Percentiles rank a stretch among this genome's conserved stretches.
These are phyloP conservation scores for Aplysia californica DNA, from an alignment of 1,140 invertebrate species.

Conservation along the genomic window DNA sequence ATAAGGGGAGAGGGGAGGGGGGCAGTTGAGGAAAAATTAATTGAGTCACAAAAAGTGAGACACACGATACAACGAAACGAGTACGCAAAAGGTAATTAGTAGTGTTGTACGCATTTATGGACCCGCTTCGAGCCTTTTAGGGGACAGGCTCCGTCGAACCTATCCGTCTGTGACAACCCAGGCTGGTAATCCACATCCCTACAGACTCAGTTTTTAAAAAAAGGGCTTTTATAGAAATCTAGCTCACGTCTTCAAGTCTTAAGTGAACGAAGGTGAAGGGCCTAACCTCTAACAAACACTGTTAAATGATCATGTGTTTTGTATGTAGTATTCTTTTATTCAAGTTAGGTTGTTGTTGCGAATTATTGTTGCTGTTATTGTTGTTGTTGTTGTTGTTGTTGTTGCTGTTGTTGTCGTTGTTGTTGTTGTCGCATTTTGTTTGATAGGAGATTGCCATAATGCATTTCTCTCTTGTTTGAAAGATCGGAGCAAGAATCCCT, in stretches of 20 bases:
- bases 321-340: no score
- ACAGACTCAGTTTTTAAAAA: no score
- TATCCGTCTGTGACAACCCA: no score
- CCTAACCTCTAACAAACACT: no score
- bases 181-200: no score
- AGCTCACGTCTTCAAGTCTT: no score
- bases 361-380: neutral
- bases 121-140: neutral
- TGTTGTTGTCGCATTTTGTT: neutral
- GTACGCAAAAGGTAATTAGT: neutral
- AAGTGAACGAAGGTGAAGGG: no score
- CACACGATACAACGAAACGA: neutral
- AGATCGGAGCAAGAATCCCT: no score
- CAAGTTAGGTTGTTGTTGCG: neutral
- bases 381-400: neutral
- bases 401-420: constrained; percentile 3
- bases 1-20: neutral
- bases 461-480: neutral
- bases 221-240: no score
- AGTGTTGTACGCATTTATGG: neutral
- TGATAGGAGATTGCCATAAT: neutral
- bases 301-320: no score
- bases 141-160: no score
- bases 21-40: neutral
- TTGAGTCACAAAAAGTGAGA: neutral